Evolutionary conservation across 2,888 invertebrate genomes (phyloP).

Genomic region (Periphyllus acericola): DNA sequence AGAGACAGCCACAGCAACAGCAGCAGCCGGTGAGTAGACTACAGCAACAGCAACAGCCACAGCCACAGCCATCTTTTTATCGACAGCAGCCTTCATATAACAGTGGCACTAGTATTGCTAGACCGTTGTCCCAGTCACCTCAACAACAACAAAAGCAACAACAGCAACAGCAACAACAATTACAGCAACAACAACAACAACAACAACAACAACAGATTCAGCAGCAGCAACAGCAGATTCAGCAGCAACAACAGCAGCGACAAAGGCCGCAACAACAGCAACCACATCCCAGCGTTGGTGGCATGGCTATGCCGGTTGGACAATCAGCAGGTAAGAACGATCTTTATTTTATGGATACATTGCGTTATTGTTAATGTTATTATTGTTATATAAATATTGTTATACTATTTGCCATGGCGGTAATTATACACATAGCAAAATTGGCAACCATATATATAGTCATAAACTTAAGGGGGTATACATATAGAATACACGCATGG

Average conservation of each 20-base stretch:
- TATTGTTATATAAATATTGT: no score
- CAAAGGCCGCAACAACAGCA: conserved; percentile 3
- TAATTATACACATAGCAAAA: background rate
- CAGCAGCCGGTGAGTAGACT: conserved; percentile 51
- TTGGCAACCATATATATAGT: background rate
- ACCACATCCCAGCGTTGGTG: background rate
- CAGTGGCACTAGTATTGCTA: background rate
- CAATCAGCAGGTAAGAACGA: conserved; percentile 12
- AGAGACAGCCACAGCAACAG: conserved; percentile 57
- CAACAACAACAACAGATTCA: background rate
- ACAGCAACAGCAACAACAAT: background rate
- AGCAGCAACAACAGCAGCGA: background rate
- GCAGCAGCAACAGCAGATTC: background rate
- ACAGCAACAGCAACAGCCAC: conserved; percentile 63
- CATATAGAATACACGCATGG: background rate
- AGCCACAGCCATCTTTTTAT: conserved; percentile 61
- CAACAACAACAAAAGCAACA: conserved; percentile 25
- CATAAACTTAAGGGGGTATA: background rate
- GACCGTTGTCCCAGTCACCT: conserved; percentile 7
- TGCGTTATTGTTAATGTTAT: background rate
- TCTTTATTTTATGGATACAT: background rate
- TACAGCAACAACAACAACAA: background rate
- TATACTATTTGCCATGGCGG: background rate
- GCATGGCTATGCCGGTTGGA: background rate
- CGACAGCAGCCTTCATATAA: conserved; percentile 62